Conservation (phyloP, 1,140 invertebrate species). For the Megalopta genalis region DNA sequence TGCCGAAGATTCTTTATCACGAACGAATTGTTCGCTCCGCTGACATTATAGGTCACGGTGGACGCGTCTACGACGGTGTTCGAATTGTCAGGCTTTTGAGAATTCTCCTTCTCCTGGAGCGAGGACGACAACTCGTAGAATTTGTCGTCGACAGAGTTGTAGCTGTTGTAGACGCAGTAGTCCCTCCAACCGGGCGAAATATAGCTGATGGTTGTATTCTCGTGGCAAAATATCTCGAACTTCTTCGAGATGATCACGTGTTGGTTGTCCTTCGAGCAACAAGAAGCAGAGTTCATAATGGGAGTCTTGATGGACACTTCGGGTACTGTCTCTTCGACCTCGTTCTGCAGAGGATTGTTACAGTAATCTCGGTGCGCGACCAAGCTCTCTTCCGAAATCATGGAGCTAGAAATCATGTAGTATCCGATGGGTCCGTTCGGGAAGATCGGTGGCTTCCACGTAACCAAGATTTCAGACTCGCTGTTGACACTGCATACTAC, state of each 20-base stretch:
- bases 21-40: conserved; percentile 58
- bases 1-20: conserved; percentile 75
- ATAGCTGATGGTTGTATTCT: conserved; percentile 60
- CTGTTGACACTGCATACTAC: conserved; percentile 75
- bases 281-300: conserved; percentile 34
- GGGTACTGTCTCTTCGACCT: conserved; percentile 30
- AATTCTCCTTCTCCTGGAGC: neutral
- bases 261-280: conserved; percentile 57
- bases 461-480: conserved; percentile 79
- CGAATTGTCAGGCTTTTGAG: neutral
- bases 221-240: conserved; percentile 68
- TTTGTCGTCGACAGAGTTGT: conserved; percentile 42
- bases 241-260: conserved; percentile 47
- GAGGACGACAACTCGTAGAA: conserved; percentile 41
- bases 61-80: neutral
- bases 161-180: conserved; percentile 62
- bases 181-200: conserved; percentile 59
- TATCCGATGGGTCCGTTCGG: conserved; percentile 85
- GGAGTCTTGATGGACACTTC: conserved; percentile 56
- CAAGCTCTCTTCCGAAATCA: conserved; percentile 75
- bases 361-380: conserved; percentile 83
- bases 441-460: conserved; percentile 83
- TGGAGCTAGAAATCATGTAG: conserved; percentile 81
- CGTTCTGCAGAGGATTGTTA: conserved; percentile 55
- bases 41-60: conserved; percentile 64